Evolutionary conservation across 1,140 invertebrate genomes (phyloP).

Genomic region (Drosophila bifasciata): DNA sequence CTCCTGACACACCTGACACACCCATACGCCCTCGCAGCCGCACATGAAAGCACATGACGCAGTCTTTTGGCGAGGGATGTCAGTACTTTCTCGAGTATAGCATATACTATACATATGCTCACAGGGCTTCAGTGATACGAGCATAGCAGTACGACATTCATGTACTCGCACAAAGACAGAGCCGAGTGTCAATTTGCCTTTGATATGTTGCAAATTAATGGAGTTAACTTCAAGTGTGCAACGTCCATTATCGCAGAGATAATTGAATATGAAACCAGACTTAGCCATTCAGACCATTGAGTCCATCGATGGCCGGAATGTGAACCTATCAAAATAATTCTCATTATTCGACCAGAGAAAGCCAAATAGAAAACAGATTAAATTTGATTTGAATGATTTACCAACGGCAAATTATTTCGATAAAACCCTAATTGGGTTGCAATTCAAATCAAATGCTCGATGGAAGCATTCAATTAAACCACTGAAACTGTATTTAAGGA

Average conservation of each 20-base stretch:
- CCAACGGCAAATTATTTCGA: too few species aligned
- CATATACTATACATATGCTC: conserved; percentile 1
- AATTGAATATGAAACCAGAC: conserved; percentile 19
- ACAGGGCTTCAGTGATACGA: too few species aligned
- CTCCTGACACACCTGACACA: conserved; percentile 38
- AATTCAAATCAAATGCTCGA: too few species aligned
- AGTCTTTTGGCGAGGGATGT: conserved; percentile 48
- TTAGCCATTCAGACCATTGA: conserved; percentile 11
- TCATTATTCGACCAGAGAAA: too few species aligned
- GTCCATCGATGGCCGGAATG: too few species aligned
- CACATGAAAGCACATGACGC: conserved; percentile 48
- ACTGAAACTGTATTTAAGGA: too few species aligned
- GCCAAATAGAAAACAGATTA: too few species aligned
- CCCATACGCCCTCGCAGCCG: conserved; percentile 12
- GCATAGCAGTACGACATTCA: not conserved
- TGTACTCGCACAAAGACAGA: conserved; percentile 11
- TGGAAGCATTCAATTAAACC: too few species aligned
- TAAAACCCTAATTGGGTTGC: too few species aligned
- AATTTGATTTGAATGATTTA: too few species aligned
- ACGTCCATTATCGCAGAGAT: conserved; percentile 2
- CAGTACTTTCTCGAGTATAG: conserved; percentile 12
- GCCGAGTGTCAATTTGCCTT: conserved; percentile 67
- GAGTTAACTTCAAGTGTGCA: conserved; percentile 53
- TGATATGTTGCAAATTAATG: conserved; percentile 65
- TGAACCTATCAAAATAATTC: too few species aligned